Evolutionary conservation across 2,888 invertebrate genomes (phyloP), one percentile per base, ranked within the genome.

Genomic region (Dascillus cervinus): DNA sequence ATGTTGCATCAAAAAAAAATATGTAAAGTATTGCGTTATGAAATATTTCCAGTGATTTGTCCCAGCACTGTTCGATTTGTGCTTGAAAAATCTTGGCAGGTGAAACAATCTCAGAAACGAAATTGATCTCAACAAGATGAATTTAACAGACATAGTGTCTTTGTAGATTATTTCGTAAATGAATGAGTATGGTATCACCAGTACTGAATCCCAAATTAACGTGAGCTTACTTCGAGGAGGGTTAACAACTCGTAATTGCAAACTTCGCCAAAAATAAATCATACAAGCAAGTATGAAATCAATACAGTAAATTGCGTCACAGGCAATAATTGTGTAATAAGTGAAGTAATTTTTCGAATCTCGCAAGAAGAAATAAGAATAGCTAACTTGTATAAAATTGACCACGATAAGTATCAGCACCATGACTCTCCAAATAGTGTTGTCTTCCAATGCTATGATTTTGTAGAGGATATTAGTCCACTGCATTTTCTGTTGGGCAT

Each of bases 21-120:
- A 58, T 41, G 65, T 63, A 2, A 69, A 52, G 44, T 70, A 71
- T 47, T 71, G 68, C n/a, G 65, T 60, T 23, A 70, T 51, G 46
- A 70, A 70, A 12, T 66, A 66, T 9, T 65, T 65, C 66, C 69
- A 69, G 47, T 69, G 70, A 47, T 69, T 69, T 31, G 66, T 65
- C 11, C 70, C 69, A 14, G 69, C 67, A 58, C 65, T 62, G 6
- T 65, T 63, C n/a, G 65, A 64, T 54, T 62, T 65, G 11, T 59
- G 52, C 26, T 63, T 64, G 46, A 68, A 66, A 47, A 66, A 68
- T 47, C 64, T 60, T 26, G 67, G 46, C 24, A 71, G 62, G 46
- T 68, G 64, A 29, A 67, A 67, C 1, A 66, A 57, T 21, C 71
- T 61, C 29, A 66, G 42, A 2, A 64, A 58, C 4, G 68, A 65